These are phyloP conservation scores for Thereuonema tuberculata DNA, from an alignment of 1,140 invertebrate species.

Conservation along the genomic window DNA sequence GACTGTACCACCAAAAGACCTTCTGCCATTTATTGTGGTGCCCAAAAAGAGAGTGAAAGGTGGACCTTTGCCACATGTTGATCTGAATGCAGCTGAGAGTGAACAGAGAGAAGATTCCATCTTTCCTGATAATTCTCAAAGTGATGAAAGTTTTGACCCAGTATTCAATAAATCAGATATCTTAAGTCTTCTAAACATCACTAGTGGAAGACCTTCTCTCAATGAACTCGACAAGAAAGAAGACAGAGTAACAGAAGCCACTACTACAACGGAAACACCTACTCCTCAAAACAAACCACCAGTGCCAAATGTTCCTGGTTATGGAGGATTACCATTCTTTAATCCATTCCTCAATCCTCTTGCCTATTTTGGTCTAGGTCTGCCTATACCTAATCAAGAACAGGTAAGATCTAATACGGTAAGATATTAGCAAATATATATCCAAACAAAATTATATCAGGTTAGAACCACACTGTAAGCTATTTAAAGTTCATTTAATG, in stretches of 20 bases:
- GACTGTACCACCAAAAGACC: constrained; percentile 66
- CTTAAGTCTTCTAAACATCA: background rate
- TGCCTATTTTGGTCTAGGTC: constrained; percentile 21
- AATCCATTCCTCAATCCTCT: constrained; percentile 17
- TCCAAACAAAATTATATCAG: constrained; percentile 45
- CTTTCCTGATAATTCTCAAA: constrained; percentile 58
- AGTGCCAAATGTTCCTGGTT: constrained; percentile 20
- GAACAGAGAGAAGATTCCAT: background rate
- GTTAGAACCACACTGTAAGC: no score
- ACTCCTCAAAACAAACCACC: background rate
- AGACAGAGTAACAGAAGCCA: background rate
- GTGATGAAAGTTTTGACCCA: constrained; percentile 44
- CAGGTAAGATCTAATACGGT: constrained; percentile 33
- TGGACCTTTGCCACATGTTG: constrained; percentile 30
- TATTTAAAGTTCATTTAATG: no score
- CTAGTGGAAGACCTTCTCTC: background rate
- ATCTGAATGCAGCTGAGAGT: constrained; percentile 4
- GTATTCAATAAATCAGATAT: constrained; percentile 1
- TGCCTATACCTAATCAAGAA: background rate
- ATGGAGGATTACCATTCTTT: constrained; percentile 19
- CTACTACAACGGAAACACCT: background rate
- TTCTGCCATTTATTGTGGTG: constrained; percentile 57
- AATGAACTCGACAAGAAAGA: background rate
- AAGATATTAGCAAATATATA: constrained; percentile 38
- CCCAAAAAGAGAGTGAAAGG: constrained; percentile 80